A percentile compares a stretch with the other conserved stretches of the same genome.
phyloP scores from a whole-genome alignment of 2,888 invertebrate genomes.

The Conchocele bisecta region DNA sequence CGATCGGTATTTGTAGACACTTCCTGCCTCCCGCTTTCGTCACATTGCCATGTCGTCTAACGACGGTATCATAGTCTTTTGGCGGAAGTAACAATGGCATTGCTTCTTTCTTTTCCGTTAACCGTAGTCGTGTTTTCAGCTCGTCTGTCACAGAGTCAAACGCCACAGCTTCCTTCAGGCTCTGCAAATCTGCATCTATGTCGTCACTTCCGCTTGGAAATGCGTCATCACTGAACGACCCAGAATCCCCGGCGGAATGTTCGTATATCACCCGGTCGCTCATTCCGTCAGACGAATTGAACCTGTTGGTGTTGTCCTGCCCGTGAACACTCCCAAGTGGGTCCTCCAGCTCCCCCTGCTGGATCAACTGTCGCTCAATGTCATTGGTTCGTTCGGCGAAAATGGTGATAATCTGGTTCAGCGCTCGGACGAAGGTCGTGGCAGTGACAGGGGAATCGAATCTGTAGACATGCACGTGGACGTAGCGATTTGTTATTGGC shows the following conservation, averaged over 20 bases:
- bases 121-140: conserved; percentile 88
- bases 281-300: conserved; percentile 60
- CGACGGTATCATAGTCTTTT: conserved; percentile 93
- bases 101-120: conserved; percentile 62
- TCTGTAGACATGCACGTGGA: conserved; percentile 97
- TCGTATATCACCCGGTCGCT: conserved; percentile 58
- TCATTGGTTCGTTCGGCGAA: conserved; percentile 93
- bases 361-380: conserved; percentile 86
- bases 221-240: conserved; percentile 67
- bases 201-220: conserved; percentile 70
- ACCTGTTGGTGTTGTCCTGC: conserved; percentile 17
- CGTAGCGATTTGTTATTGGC: conserved; percentile 95
- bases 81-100: conserved; percentile 93
- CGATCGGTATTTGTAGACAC: conserved; percentile 69
- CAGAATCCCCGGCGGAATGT: conserved; percentile 70
- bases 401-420: conserved; percentile 91
- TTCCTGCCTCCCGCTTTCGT: conserved; percentile 80
- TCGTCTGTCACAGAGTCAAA: conserved; percentile 97
- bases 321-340: conserved; percentile 33
- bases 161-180: conserved; percentile 82
- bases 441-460: conserved; percentile 98
- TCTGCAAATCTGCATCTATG: conserved; percentile 73
- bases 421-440: conserved; percentile 91
- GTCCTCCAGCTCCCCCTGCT: conserved; percentile 71
- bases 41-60: conserved; percentile 86